phyloP scores from a whole-genome alignment of 2,797 vertebrate genomes.

The Chromobotia macracanthus region DNA sequence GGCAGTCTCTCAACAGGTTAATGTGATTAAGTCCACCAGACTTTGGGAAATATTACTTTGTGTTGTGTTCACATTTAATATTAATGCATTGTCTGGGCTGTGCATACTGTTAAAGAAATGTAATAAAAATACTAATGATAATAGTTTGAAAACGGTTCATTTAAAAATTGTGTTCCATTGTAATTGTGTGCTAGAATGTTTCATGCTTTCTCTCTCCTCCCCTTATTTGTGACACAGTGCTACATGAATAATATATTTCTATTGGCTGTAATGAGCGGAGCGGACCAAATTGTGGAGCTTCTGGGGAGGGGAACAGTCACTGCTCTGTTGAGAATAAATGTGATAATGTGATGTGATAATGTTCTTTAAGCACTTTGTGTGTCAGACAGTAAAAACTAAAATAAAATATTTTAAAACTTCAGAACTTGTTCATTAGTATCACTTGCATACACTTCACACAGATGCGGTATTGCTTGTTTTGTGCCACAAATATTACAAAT shows the following conservation, averaged over 20 bases:
- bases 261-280: conserved; percentile 36
- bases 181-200: conserved; percentile 67
- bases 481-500: too few relatives aligned
- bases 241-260: conserved; percentile 57
- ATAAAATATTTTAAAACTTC: conserved; percentile 65
- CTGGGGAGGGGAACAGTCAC: conserved; percentile 62
- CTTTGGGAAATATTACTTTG: conserved; percentile 56
- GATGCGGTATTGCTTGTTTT: too few relatives aligned
- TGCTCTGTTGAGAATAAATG: conserved; percentile 73
- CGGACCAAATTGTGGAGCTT: conserved; percentile 63
- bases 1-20: conserved; percentile 7
- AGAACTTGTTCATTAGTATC: conserved; percentile 32
- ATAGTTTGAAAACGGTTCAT: conserved; percentile 63
- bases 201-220: conserved; percentile 50
- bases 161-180: conserved; percentile 38
- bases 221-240: conserved; percentile 43
- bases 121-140: conserved; percentile 61
- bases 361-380: conserved; percentile 83
- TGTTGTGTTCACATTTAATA: conserved; percentile 64
- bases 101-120: conserved; percentile 58
- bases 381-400: conserved; percentile 80
- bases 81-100: conserved; percentile 59
- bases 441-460: not conserved
- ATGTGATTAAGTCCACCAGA: conserved; percentile 58
- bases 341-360: conserved; percentile 80